Evolutionary conservation across 2,797 vertebrate genomes (phyloP), one percentile per base, ranked within the genome.

Genomic region (Parauchenoglanis punctatus): DNA sequence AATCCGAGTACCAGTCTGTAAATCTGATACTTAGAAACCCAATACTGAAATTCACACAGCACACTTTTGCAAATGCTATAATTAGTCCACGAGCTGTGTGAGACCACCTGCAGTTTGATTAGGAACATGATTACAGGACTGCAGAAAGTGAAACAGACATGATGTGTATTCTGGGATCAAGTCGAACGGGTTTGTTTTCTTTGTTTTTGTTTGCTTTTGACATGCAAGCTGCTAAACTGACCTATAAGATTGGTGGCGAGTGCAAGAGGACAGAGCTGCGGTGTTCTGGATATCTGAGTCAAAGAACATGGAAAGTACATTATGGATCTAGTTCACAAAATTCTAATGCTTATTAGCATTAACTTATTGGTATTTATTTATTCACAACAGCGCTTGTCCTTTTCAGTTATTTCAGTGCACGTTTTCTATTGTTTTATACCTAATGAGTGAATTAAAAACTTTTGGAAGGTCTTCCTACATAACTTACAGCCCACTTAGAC

Each of bases 91-190:
- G 35, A 44, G 54, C 56, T 12, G 2, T 44, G 44, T 46, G 58
- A 63, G 78, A 63, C 58, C 78, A 44, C 78, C 58, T 63, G 78
- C 23, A 3, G 12, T 81, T 46, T 81, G 58, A 81, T 81, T 81
- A 46, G 6, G 4, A 12, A 44, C 1, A 20, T 63, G 58, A 63
- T 61, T 61, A n/a, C 15, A 49, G 10, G 49, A 81, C n/a, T 20
- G 1, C 44, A 65, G 46, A 28, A 67, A 67, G 46, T 35, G 46
- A 52, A 67, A 8, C 17, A 12, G 52, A 67, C n/a, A 18, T 52
- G 4, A 15, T 18, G n/a, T 31, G 40, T 49, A 65, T 49, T 18
- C 3, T 28, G 18, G 80, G 59, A 52, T 82, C 15, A 1, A 52
- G 0, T 0, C 15, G 15, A 0, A 7, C 7, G 6, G 20, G 0